Evolutionary conservation across 2,797 vertebrate species (phyloP).

Genomic region (Sus cebifrons): DNA sequence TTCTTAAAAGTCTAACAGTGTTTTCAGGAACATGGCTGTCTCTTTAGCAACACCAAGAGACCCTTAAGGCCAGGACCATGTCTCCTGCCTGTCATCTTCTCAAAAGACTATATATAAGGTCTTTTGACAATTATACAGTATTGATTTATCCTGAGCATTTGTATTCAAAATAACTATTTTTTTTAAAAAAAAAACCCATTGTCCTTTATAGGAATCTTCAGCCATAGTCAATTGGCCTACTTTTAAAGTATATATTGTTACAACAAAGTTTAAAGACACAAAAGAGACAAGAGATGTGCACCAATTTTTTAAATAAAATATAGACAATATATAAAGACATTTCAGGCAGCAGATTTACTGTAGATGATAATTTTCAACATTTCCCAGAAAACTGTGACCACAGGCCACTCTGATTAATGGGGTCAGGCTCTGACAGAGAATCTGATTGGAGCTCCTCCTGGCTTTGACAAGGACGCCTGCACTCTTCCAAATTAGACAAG

Average conservation of each 20-base stretch:
- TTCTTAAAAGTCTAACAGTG: not conserved
- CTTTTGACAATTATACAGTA: not conserved
- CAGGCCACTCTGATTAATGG: constrained; percentile 73
- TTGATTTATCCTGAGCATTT: not conserved
- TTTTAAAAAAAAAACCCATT: not conserved
- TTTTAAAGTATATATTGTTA: not conserved
- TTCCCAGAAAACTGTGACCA: constrained; percentile 81
- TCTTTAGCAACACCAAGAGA: not conserved
- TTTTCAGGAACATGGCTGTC: not conserved
- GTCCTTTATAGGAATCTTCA: not conserved
- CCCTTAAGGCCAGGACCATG: not conserved
- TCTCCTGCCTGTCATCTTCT: rapidly evolving
- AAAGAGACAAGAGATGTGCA: not conserved
- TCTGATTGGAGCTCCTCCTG: constrained; percentile 71
- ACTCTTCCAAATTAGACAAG: constrained; percentile 77
- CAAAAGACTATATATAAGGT: not conserved
- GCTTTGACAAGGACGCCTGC: constrained; percentile 61
- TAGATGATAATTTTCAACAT: constrained; percentile 77
- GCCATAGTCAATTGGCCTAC: not conserved
- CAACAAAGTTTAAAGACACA: not conserved
- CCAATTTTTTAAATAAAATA: not conserved
- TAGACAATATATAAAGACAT: constrained; percentile 38
- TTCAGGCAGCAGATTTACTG: constrained; percentile 77
- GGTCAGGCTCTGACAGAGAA: constrained; percentile 70
- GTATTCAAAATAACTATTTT: constrained; percentile 20